Evolutionary conservation across 2,113 vertebrate species (phyloP), one percentile per base, ranked within the genome.

Genomic region (Heterotis niloticus): DNA sequence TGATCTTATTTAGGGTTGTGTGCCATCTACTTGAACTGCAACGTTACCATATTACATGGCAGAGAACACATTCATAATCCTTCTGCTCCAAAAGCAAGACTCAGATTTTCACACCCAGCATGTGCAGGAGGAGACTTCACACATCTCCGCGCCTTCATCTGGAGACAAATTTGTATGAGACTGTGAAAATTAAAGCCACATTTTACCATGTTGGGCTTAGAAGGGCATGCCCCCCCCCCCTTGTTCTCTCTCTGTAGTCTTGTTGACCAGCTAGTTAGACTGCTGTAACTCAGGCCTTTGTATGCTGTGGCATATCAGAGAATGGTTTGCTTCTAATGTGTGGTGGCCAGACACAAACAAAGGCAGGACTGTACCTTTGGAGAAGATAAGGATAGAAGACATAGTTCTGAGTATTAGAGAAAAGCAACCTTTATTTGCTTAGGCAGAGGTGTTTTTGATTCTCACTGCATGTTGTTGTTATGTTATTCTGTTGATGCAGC

Each of bases 61-160:
- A 44, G 34, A 44, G 34, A 44, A 44, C 34, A 44, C 34, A 44
- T 44, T 44, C 34, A 44, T 44, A 44, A 44, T 44, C 34, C 34
- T 44, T 44, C 34, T 44, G 34, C 23, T 56, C n/a, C n/a, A 54
- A 51, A 54, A 23, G 2, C 70, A 72, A 24, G 29, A 29, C 52
- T 52, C 5, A 7, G 12, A 5, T 56, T n/a, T 73, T 73, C 54
- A 73, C 52, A 20, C 70, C 10, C 13, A 51, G 3, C 29, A 12
- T 13, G 23, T 57, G 52, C 71, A 73, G 11, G 26, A 73, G 71
- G 51, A 59, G 71, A 12, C 52, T 73, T 73, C 71, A 73, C 71
- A 73, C n/a, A n/a, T n/a, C 44, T 71, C 44, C 20, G 11, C 18
- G 10, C 68, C 68, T 54, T 5, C 1, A 5, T 51, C 29, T 5